Conservation (phyloP, 2,113 vertebrate species). For the Antidorcas marsupialis region DNA sequence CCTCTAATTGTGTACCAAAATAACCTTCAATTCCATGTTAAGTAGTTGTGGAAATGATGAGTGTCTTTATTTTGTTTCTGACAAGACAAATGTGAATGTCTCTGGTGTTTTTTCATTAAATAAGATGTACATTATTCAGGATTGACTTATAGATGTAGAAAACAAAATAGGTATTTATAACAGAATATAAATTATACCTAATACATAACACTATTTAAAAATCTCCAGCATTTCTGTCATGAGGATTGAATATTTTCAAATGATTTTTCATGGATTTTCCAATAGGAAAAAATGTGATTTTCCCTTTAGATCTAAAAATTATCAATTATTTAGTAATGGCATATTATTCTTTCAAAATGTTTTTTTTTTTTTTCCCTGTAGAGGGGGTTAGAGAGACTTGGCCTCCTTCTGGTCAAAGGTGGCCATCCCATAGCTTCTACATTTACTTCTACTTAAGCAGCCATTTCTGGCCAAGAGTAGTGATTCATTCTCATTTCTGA, state of each 20-base stretch:
- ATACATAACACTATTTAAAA: not conserved
- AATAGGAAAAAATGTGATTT: not conserved
- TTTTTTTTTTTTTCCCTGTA: not conserved
- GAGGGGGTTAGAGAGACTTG: not conserved
- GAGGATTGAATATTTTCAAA: not conserved
- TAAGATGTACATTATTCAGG: not conserved
- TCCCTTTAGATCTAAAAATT: not conserved
- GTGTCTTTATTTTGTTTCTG: slow-evolving; percentile 1
- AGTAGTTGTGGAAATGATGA: not conserved
- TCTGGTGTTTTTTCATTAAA: not conserved
- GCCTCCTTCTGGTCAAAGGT: not conserved
- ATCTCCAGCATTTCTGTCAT: not conserved
- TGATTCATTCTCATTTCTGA: slow-evolving; percentile 7
- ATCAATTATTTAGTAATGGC: not conserved
- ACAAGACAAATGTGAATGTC: not conserved
- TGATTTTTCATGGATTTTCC: not conserved
- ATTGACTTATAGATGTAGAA: not conserved
- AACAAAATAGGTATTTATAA: not conserved
- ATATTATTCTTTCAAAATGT: not conserved
- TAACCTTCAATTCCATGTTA: not conserved
- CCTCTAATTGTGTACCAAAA: not conserved
- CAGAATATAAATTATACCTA: not conserved
- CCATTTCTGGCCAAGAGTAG: not conserved
- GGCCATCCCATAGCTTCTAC: not conserved
- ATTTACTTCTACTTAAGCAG: not conserved